Base-by-base conservation (phyloP, 1,140 invertebrate genomes). In the Leptinotarsa texana region DNA sequence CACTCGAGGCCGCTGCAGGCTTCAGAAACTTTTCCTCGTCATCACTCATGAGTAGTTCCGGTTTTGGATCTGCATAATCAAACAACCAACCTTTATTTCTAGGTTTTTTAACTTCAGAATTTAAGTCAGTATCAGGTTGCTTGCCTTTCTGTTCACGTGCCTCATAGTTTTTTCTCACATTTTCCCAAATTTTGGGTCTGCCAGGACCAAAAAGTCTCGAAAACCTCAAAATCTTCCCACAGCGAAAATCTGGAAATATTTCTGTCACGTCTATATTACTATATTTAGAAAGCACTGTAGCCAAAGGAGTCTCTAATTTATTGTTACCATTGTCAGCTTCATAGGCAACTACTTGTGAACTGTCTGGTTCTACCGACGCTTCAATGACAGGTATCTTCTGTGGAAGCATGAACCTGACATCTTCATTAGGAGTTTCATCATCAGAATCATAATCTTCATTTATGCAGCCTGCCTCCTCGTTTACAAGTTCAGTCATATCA, bases 211-310 rank as follows among this genome's bases (percentile, higher is more conserved):
- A 99, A 3, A 99, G 86, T 33, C 96, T 89, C 1, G 96, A 96
- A 86, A 98, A 99, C 76, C 97, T 86, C 13, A 98, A 87, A 0
- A 98, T 95, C 86, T 96, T 94, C 78, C 95, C 95, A 48, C 92
- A 90, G 76, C 95, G 88, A 86, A 98, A 98, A 84, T 98, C 96
- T 5, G 96, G 96, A 87, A 98, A 98, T 0, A 98, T 82, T 83
- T 95, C 92, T 3, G 92, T 93, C 0, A 98, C 96, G 88, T 98
- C 91, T 13, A 96, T 89, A 86, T 96, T 92, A 11, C 92, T 93
- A 87, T 98, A 97, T 87, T 98, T 98, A 1, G 95, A 97, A 63
- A 98, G 84, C 94, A 98, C 98, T 24, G 95, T 95, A 21, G 96
- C 96, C 62, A 98, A 85, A 4, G 97, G 97, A 0, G 96, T 98